phyloP scores from a whole-genome alignment of 2,797 vertebrate genomes.

The Sandelia bainsii region DNA sequence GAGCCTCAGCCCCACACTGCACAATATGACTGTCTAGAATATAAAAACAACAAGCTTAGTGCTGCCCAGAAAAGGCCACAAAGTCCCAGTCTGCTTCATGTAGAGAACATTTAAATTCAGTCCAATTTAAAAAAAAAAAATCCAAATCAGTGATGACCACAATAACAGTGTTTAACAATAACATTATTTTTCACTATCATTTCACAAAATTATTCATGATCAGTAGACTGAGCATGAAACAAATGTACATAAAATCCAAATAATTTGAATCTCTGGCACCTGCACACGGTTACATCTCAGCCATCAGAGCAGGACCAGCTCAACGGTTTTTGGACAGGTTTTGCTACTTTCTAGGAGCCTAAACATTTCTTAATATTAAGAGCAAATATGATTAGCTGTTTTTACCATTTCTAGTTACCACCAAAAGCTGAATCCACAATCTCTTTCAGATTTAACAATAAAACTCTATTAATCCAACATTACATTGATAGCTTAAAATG shows the following conservation, averaged over 20 bases:
- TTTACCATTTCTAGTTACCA: slow-evolving; percentile 45
- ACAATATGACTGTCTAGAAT: slow-evolving; percentile 68
- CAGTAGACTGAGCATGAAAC: slow-evolving; percentile 33
- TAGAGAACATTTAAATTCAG: slow-evolving; percentile 54
- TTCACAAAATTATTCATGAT: slow-evolving; percentile 32
- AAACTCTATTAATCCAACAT: slow-evolving; percentile 65
- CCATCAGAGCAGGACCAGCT: slow-evolving; percentile 37
- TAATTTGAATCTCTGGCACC: slow-evolving; percentile 48
- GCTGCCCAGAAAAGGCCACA: slow-evolving; percentile 76
- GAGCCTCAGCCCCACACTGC: slow-evolving; percentile 71
- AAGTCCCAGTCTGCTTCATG: slow-evolving; percentile 60
- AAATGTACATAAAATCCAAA: slow-evolving; percentile 26
- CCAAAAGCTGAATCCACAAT: slow-evolving; percentile 47
- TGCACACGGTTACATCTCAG: slow-evolving; percentile 42
- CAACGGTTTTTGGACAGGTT: slow-evolving; percentile 38
- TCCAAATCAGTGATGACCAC: slow-evolving; percentile 49
- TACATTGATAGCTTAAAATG: slow-evolving; percentile 71
- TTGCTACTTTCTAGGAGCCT: slow-evolving; percentile 55
- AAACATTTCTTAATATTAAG: slow-evolving; percentile 49
- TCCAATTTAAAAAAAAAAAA: slow-evolving; percentile 30
- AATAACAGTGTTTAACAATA: slow-evolving; percentile 51
- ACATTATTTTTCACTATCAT: slow-evolving; percentile 33
- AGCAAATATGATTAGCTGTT: slow-evolving; percentile 43
- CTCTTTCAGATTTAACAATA: slow-evolving; percentile 66
- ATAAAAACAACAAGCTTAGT: slow-evolving; percentile 65